Evolutionary conservation across 2,113 vertebrate species (phyloP).

Genomic region (Alethe castanea): DNA sequence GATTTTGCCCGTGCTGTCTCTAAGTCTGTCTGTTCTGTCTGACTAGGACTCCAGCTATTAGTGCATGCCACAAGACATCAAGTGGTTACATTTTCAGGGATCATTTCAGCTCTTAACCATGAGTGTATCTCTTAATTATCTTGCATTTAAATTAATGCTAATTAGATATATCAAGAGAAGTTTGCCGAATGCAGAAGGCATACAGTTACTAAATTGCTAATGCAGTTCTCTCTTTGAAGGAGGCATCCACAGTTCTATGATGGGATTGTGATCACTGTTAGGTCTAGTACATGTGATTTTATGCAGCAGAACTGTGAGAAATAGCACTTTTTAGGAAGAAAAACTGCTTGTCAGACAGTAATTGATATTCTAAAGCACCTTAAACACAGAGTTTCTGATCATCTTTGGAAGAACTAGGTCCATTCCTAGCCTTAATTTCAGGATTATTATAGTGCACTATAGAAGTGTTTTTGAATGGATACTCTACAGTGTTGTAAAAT

Average conservation of each 20-base stretch:
- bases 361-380: conserved; percentile 8
- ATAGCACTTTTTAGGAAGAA: background rate
- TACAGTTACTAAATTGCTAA: background rate
- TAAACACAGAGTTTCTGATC: background rate
- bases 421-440: background rate
- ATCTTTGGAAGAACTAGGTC: background rate
- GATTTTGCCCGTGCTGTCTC: background rate
- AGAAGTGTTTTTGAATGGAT: background rate
- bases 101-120: background rate
- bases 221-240: background rate
- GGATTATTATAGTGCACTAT: background rate
- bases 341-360: background rate
- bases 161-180: background rate
- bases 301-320: background rate
- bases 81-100: background rate
- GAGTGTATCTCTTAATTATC: conserved; percentile 20
- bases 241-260: background rate
- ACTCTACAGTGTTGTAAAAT: background rate
- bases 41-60: background rate
- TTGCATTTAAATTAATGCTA: conserved; percentile 19
- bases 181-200: background rate
- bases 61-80: background rate
- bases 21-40: background rate
- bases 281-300: background rate
- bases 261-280: background rate